phyloP scores from a whole-genome alignment of 2,888 invertebrate species.

The Melipona beecheii region DNA sequence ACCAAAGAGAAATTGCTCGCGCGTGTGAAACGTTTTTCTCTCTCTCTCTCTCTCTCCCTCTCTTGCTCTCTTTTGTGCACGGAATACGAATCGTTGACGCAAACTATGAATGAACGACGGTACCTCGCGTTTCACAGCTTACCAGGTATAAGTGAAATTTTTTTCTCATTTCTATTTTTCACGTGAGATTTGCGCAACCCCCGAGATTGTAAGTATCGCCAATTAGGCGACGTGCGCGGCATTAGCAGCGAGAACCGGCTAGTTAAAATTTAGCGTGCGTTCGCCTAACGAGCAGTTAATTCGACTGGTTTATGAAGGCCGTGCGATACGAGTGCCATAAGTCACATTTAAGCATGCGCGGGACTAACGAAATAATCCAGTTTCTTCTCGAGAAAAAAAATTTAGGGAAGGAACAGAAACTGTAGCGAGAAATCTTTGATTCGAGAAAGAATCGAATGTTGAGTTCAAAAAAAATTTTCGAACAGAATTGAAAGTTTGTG shows the following conservation, averaged over 20 bases:
- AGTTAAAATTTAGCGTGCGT: neutral
- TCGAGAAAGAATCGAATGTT: neutral
- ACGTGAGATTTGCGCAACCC: neutral
- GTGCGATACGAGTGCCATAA: neutral
- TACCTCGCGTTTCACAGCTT: constrained; percentile 2
- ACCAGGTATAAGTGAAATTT: constrained; percentile 3
- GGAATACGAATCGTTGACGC: constrained; percentile 22
- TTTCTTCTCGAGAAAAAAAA: too few relatives aligned
- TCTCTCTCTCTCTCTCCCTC: neutral
- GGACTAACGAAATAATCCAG: neutral
- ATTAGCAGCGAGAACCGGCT: neutral
- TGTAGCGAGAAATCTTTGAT: too few relatives aligned
- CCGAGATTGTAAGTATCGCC: neutral
- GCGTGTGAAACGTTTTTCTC: constrained; percentile 29
- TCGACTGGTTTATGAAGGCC: neutral
- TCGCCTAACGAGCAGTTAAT: constrained; percentile 22
- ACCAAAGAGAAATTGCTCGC: constrained; percentile 31
- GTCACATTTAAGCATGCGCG: neutral
- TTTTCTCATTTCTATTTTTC: neutral
- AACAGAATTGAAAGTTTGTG: neutral
- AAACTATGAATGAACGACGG: constrained; percentile 10
- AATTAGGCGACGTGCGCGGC: constrained; percentile 23
- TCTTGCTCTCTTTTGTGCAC: neutral
- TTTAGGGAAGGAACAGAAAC: neutral
- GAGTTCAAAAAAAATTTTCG: neutral